Base-by-base conservation (phyloP, 2,797 vertebrate genomes). In the Anguilla obscura region DNA sequence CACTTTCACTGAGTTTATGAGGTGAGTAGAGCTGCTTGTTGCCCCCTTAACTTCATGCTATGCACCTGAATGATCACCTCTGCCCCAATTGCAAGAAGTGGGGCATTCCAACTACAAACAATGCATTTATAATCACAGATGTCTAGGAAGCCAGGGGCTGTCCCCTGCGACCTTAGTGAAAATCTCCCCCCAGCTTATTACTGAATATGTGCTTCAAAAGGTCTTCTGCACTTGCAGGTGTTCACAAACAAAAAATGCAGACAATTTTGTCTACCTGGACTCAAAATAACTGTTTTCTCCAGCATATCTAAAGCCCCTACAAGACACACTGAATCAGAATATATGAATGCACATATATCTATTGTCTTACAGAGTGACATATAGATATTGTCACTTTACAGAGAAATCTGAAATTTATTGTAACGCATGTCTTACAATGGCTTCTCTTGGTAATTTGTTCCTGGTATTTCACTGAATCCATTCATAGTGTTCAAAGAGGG, bases 171-270 rank as follows among this genome's bases (percentile, higher is more conserved):
- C 40, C 45, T 82, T n/a, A 50, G 74, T 79, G 74, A 2, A 45
- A 79, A 79, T 79, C 10, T 8, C 45, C 79, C 79, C 86, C 58
- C 10, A 71, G 86, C 87, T 76, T 79, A 88, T 89, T 91, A 90
- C 87, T 90, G 91, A 92, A 88, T 88, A 87, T 90, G 90, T 84
- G 52, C 89, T 91, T 90, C 90, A 80, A 40, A 91, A 90, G 87
- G 91, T 87, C 76, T 88, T 91, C 89, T 86, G 88, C 90, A 80
- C 90, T 84, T 83, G 27, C 66, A 93, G 92, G 88, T 93, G 92
- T 87, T 90, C 50, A 86, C 87, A 63, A 30, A 88, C 89, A 84
- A 48, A 79, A 30, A 84, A 52, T 88, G 90, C 88, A 89, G 86
- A 89, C 58, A 30, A 58, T 40, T 48, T 9, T n/a, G 85, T 86